Evolutionary conservation across 1,140 invertebrate species (phyloP).

Genomic region (Lithobius niger): DNA sequence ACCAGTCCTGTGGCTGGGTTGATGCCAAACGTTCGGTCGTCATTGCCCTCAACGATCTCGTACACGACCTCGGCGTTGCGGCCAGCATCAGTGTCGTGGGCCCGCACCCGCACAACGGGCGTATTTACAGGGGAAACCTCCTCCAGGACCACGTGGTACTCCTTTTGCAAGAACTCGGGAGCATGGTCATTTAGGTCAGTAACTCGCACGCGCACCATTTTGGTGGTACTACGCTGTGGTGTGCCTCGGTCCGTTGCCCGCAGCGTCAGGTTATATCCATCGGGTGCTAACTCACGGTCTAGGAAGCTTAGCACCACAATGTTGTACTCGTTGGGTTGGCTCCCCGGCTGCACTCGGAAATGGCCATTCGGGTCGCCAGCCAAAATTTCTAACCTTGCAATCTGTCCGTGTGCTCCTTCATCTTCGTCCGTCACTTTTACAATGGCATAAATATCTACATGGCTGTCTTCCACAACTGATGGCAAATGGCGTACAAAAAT

Average conservation of each 20-base stretch:
- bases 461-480: slow-evolving; percentile 66
- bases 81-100: slow-evolving; percentile 68
- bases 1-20: slow-evolving; percentile 79
- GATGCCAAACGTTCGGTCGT: slow-evolving; percentile 71
- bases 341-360: slow-evolving; percentile 51
- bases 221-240: slow-evolving; percentile 56
- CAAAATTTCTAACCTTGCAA: slow-evolving; percentile 68
- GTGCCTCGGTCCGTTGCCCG: slow-evolving; percentile 67
- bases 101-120: slow-evolving; percentile 69
- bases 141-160: slow-evolving; percentile 72
- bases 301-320: slow-evolving; percentile 56
- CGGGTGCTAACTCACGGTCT: slow-evolving; percentile 56
- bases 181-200: slow-evolving; percentile 69
- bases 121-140: slow-evolving; percentile 80
- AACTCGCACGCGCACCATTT: slow-evolving; percentile 58
- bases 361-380: slow-evolving; percentile 75
- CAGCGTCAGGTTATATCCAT: slow-evolving; percentile 73
- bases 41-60: slow-evolving; percentile 76
- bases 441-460: slow-evolving; percentile 77
- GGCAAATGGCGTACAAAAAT: slow-evolving; percentile 56
- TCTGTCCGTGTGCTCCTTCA: slow-evolving; percentile 52
- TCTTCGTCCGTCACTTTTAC: slow-evolving; percentile 71
- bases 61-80: slow-evolving; percentile 68
- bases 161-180: slow-evolving; percentile 72
- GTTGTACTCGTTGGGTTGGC: slow-evolving; percentile 36